phyloP scores from a whole-genome alignment of 2,797 vertebrate species.

The Paramormyrops hopkinsi region DNA sequence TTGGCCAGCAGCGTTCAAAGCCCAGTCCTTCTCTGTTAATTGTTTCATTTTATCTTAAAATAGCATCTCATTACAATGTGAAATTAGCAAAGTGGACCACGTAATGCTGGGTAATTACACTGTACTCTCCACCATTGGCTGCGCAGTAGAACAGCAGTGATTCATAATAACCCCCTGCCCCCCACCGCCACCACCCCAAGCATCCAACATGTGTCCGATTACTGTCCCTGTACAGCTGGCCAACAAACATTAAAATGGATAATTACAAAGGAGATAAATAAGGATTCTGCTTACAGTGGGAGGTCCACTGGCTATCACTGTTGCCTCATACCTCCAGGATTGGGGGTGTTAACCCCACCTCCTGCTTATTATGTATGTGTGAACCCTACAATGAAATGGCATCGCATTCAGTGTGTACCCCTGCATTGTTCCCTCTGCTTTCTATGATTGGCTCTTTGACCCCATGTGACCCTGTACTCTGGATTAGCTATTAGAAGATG shows the following conservation, averaged over 20 bases:
- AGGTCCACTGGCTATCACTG: not conserved
- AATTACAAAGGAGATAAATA: not conserved
- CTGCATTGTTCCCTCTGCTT: not conserved
- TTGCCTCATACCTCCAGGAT: not conserved
- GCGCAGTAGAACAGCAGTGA: not conserved
- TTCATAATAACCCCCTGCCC: not conserved
- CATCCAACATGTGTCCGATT: not conserved
- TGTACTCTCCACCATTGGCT: not conserved
- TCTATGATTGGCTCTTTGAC: not conserved
- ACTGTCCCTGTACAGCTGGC: not conserved
- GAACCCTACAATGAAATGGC: not conserved
- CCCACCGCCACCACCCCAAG: not conserved
- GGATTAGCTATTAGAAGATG: not conserved
- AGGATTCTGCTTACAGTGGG: not conserved
- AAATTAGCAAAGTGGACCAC: not conserved
- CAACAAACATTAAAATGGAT: not conserved
- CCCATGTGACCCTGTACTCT: not conserved
- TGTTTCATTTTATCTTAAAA: not conserved
- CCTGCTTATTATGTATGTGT: not conserved
- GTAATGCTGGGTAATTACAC: not conserved
- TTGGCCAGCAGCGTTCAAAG: not conserved
- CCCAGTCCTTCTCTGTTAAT: not conserved
- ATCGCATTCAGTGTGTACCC: not conserved
- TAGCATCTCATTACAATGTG: not conserved
- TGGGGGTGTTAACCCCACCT: not conserved